phyloP scores from a whole-genome alignment of 2,888 invertebrate genomes.

The Pterostichus niger region DNA sequence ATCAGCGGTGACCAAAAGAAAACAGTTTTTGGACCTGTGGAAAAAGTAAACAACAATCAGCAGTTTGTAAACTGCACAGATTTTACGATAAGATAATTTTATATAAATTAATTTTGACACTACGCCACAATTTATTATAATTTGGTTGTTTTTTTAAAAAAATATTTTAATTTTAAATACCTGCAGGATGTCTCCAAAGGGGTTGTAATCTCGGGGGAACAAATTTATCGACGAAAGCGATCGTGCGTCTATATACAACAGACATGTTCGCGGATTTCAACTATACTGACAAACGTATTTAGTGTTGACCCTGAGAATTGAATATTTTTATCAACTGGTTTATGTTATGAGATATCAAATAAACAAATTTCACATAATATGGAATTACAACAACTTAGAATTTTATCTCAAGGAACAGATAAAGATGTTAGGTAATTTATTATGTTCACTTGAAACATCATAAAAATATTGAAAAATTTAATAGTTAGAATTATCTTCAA shows the following conservation, averaged over 20 bases:
- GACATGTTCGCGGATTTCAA: slow-evolving; percentile 42
- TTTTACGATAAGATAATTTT: too few species aligned
- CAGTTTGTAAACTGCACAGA: neutral
- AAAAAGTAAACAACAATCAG: slow-evolving; percentile 1
- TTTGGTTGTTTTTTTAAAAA: too few species aligned
- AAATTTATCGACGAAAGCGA: slow-evolving; percentile 40
- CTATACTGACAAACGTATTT: neutral
- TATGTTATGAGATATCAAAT: neutral
- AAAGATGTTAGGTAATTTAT: neutral
- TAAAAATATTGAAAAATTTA: neutral
- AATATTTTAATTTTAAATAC: slow-evolving; percentile 4
- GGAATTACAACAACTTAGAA: neutral
- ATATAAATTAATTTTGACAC: too few species aligned
- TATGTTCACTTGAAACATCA: neutral
- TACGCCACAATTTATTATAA: neutral
- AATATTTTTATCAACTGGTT: slow-evolving; percentile 12
- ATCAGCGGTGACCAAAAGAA: slow-evolving; percentile 83
- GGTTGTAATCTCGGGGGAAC: slow-evolving; percentile 55
- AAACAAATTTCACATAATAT: neutral
- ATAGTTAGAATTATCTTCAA: too few species aligned
- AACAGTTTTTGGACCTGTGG: slow-evolving; percentile 66
- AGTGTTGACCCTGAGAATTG: slow-evolving; percentile 39
- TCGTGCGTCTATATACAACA: slow-evolving; percentile 27
- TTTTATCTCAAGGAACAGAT: neutral
- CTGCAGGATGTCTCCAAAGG: slow-evolving; percentile 59